A percentile compares a stretch with the other conserved stretches of the same genome.
Evolutionary conservation across 1,140 invertebrate genomes (phyloP).

Genomic region (Reticulitermes speratus): DNA sequence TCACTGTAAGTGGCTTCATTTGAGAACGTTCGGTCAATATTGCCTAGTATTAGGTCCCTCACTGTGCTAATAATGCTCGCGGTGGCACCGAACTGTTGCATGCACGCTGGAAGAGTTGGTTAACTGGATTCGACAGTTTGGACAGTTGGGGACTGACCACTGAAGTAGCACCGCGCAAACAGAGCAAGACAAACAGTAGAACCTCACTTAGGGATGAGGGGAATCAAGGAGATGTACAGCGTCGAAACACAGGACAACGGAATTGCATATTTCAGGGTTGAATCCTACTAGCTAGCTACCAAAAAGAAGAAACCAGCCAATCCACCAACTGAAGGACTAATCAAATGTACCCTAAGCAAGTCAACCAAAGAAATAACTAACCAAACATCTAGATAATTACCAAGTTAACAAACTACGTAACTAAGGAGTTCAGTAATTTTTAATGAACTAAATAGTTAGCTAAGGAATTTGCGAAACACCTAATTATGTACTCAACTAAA

Average conservation of each 20-base stretch:
- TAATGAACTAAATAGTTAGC: not conserved
- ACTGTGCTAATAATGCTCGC: not conserved
- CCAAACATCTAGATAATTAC: too few species aligned
- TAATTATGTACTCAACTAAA: not conserved
- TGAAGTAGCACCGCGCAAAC: not conserved
- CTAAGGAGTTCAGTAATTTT: too few species aligned
- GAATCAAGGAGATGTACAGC: not conserved
- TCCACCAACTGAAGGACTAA: too few species aligned
- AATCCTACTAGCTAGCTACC: too few species aligned
- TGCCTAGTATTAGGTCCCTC: not conserved
- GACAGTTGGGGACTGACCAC: not conserved
- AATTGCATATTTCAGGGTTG: too few species aligned
- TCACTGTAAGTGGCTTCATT: not conserved
- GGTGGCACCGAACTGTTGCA: not conserved
- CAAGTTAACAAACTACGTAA: too few species aligned
- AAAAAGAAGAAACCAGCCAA: too few species aligned
- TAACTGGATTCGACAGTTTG: constrained; percentile 15
- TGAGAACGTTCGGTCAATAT: not conserved
- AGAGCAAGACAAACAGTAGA: not conserved
- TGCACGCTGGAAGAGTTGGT: not conserved
- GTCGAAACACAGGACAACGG: not conserved
- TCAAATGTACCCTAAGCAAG: too few species aligned
- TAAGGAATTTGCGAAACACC: not conserved
- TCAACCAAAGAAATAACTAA: too few species aligned
- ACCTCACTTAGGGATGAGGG: not conserved